Evolutionary conservation across 1,140 invertebrate genomes (phyloP).

Genomic region (Ptiloglossa arizonensis): DNA sequence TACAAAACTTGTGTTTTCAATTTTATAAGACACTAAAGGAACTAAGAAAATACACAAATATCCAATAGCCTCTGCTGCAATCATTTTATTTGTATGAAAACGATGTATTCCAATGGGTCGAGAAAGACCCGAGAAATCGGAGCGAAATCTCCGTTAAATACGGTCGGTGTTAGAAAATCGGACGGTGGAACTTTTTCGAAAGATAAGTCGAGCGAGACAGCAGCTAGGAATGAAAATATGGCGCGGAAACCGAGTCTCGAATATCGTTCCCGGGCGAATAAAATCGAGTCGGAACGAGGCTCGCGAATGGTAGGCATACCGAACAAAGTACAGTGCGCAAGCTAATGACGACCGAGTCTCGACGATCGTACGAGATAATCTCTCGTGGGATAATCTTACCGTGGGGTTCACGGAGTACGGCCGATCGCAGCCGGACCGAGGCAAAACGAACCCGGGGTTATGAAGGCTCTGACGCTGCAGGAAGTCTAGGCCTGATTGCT

Average conservation of each 20-base stretch:
- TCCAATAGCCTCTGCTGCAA: too few species aligned
- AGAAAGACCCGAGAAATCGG: too few species aligned
- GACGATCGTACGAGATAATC: slow-evolving; percentile 56
- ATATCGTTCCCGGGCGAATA: neutral
- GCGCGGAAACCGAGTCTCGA: neutral
- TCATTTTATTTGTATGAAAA: too few species aligned
- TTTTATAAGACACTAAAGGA: too few species aligned
- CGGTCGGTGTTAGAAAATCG: too few species aligned
- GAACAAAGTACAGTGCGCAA: slow-evolving; percentile 28
- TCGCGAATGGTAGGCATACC: slow-evolving; percentile 7
- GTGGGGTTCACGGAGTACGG: slow-evolving; percentile 50
- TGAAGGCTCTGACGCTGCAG: slow-evolving; percentile 62
- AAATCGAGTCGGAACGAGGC: neutral
- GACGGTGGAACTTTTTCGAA: too few species aligned
- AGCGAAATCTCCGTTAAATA: too few species aligned
- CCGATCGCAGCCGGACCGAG: slow-evolving; percentile 41
- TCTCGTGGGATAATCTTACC: slow-evolving; percentile 61
- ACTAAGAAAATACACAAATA: too few species aligned
- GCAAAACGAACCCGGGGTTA: slow-evolving; percentile 49
- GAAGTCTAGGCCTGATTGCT: slow-evolving; percentile 64
- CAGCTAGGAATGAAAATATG: neutral
- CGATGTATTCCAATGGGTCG: too few species aligned
- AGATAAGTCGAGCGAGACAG: too few species aligned
- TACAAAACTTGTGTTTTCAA: too few species aligned
- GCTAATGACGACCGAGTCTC: slow-evolving; percentile 38